A percentile compares a stretch with the other conserved stretches of the same genome.
phyloP scores from a whole-genome alignment of 2,113 vertebrate species.

The Natator depressus region DNA sequence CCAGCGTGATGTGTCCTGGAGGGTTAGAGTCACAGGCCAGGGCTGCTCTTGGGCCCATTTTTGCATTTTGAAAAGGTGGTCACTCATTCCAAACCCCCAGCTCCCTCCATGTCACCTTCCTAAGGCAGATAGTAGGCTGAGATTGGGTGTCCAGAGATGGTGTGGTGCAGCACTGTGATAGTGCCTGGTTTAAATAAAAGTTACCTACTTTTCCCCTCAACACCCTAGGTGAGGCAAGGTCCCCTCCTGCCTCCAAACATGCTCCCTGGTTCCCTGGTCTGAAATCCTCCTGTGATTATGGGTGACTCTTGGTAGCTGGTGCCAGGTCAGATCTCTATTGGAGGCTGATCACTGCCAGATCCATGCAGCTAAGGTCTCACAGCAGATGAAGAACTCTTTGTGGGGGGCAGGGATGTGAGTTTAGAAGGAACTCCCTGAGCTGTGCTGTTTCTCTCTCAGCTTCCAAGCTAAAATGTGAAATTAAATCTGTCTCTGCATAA shows the following conservation, averaged over 20 bases:
- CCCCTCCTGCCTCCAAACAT: background rate
- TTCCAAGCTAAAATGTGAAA: background rate
- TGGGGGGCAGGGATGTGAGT: too few relatives aligned
- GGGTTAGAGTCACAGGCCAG: too few relatives aligned
- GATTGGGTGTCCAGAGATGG: too few relatives aligned
- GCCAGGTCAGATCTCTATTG: background rate
- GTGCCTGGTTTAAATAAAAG: background rate
- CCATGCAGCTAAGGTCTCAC: background rate
- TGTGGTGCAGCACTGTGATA: too few relatives aligned
- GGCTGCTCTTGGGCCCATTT: too few relatives aligned
- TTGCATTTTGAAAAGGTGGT: too few relatives aligned
- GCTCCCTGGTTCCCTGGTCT: background rate
- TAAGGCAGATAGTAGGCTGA: too few relatives aligned
- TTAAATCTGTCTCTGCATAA: too few relatives aligned
- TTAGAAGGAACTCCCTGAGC: background rate
- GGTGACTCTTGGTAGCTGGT: background rate
- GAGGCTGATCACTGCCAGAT: background rate
- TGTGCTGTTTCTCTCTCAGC: background rate
- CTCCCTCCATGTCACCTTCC: too few relatives aligned
- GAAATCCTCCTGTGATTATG: background rate
- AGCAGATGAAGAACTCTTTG: background rate
- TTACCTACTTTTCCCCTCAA: background rate
- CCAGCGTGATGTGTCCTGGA: too few relatives aligned
- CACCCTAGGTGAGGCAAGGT: background rate
- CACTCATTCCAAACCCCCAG: too few relatives aligned